Evolutionary conservation across 2,888 invertebrate species (phyloP).

Genomic region (Tromatobia lineatoria): DNA sequence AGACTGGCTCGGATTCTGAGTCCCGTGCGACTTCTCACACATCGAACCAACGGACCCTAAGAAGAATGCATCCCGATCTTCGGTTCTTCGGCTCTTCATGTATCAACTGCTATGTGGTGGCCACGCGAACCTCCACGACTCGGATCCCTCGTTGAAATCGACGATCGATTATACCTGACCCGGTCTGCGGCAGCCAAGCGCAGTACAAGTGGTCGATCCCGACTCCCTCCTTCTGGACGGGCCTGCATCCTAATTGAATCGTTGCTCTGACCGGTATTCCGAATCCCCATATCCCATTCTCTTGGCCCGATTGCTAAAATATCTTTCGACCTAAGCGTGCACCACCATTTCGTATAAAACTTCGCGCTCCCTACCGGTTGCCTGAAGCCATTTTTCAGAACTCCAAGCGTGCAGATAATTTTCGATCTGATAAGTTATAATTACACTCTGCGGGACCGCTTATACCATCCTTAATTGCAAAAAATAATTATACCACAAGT

Average conservation of each 20-base stretch:
- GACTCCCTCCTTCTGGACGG: constrained; percentile 54
- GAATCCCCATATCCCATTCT: constrained; percentile 27
- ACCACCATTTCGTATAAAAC: constrained; percentile 12
- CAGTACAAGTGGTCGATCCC: constrained; percentile 37
- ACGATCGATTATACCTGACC: constrained; percentile 78
- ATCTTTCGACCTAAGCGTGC: constrained; percentile 31
- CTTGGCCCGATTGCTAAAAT: constrained; percentile 33
- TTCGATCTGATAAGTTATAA: constrained; percentile 65
- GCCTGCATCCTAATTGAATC: constrained; percentile 76
- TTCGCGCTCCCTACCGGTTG: background rate
- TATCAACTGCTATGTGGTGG: constrained; percentile 63
- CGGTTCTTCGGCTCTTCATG: constrained; percentile 54
- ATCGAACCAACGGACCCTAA: constrained; percentile 9
- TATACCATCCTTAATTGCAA: constrained; percentile 56
- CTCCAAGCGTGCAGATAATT: constrained; percentile 43
- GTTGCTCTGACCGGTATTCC: constrained; percentile 64
- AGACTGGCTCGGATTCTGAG: constrained; percentile 29
- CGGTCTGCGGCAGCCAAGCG: constrained; percentile 56
- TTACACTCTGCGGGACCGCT: constrained; percentile 33
- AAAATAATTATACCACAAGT: constrained; percentile 60
- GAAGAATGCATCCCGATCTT: background rate
- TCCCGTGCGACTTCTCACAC: constrained; percentile 59
- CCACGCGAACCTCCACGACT: constrained; percentile 71
- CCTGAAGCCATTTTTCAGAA: constrained; percentile 34
- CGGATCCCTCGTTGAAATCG: constrained; percentile 74